These are phyloP conservation scores for Dicrurus megarhynchus DNA, from an alignment of 2,113 vertebrate species.

Conservation along the genomic window DNA sequence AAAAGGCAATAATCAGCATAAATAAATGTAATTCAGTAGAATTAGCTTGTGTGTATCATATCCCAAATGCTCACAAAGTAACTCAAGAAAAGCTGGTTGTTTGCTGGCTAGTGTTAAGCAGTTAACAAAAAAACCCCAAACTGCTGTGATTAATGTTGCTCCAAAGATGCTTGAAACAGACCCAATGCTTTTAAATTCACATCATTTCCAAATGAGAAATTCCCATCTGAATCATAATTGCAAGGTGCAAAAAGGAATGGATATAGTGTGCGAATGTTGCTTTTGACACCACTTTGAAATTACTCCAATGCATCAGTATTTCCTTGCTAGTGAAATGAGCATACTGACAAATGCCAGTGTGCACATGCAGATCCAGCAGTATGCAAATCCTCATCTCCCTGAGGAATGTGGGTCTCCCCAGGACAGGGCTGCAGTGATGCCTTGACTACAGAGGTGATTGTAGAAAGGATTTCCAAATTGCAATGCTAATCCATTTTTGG, in stretches of 20 bases:
- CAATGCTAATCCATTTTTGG: neutral
- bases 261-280: neutral
- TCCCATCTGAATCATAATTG: neutral
- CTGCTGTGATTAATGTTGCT: neutral
- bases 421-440: neutral
- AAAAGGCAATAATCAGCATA: conserved; percentile 32
- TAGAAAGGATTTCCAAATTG: neutral
- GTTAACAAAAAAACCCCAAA: neutral
- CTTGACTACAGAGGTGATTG: neutral
- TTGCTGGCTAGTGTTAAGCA: neutral
- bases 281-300: neutral
- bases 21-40: conserved; percentile 1
- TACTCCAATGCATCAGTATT: neutral
- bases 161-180: neutral
- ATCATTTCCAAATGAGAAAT: neutral
- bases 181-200: neutral
- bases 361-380: neutral
- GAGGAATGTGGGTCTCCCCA: neutral
- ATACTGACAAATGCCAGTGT: neutral
- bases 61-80: neutral
- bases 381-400: neutral
- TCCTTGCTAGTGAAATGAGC: neutral
- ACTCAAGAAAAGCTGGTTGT: neutral
- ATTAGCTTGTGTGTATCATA: neutral
- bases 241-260: neutral